phyloP scores from a whole-genome alignment of 2,888 invertebrate genomes.

The Gari tellinella region DNA sequence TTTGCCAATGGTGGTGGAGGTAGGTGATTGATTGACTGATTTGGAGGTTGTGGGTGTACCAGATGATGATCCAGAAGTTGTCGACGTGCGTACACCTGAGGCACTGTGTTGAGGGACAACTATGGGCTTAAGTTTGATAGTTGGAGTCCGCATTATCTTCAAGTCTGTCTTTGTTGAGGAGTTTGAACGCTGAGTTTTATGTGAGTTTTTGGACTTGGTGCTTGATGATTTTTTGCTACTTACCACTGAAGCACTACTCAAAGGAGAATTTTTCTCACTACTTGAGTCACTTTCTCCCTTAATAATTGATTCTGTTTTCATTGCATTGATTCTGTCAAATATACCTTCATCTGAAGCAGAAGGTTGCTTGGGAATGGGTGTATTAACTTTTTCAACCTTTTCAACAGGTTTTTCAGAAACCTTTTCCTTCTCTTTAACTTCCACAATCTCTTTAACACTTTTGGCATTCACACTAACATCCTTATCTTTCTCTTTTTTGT shows the following conservation, averaged over 20 bases:
- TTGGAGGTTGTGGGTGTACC: conserved; percentile 54
- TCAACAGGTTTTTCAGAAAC: conserved; percentile 27
- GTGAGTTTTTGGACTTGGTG: conserved; percentile 61
- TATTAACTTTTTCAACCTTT: conserved; percentile 12
- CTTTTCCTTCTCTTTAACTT: conserved; percentile 32
- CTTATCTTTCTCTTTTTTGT: conserved; percentile 5
- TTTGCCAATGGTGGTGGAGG: conserved; percentile 66
- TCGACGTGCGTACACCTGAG: conserved; percentile 24
- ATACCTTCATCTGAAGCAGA: conserved; percentile 57
- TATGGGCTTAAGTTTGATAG: conserved; percentile 87
- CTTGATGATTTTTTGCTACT: conserved; percentile 39
- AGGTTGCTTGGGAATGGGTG: conserved; percentile 13
- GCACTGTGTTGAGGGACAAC: conserved; percentile 87
- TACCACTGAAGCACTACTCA: conserved; percentile 26
- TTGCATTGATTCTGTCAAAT: conserved; percentile 61
- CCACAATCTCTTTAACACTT: neutral
- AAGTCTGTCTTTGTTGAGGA: conserved; percentile 49
- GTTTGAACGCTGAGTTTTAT: conserved; percentile 56
- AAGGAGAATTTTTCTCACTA: conserved; percentile 7
- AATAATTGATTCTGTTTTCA: conserved; percentile 48
- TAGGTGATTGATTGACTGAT: conserved; percentile 62
- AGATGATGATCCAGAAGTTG: conserved; percentile 33
- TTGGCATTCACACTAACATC: neutral
- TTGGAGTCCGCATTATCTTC: conserved; percentile 75
- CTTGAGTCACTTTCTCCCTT: conserved; percentile 29